These are phyloP conservation scores for Formicarius rufipectus DNA, from an alignment of 2,113 vertebrate genomes.

Conservation along the genomic window DNA sequence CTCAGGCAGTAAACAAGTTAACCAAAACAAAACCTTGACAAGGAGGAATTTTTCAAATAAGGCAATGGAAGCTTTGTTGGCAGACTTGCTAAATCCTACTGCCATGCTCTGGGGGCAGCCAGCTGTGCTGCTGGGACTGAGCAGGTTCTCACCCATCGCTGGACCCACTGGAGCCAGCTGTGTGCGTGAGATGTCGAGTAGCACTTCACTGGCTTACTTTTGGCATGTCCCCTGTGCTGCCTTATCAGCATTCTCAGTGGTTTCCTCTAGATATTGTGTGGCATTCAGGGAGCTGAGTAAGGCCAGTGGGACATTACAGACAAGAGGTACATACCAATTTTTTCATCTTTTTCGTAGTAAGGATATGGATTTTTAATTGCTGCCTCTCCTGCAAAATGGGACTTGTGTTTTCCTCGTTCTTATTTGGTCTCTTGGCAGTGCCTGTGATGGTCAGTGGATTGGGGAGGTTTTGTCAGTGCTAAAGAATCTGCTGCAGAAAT, in stretches of 20 bases:
- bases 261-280: conserved; percentile 41
- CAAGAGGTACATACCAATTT: not conserved
- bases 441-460: not conserved
- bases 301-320: not conserved
- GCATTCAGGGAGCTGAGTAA: not conserved
- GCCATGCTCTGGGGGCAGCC: not conserved
- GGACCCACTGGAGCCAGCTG: not conserved
- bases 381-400: not conserved
- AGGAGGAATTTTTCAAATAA: not conserved
- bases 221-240: conserved; percentile 13
- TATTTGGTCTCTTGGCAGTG: not conserved
- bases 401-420: conserved; percentile 5
- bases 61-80: not conserved
- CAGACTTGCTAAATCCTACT: not conserved
- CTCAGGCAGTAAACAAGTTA: not conserved
- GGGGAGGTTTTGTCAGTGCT: not conserved
- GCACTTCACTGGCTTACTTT: not conserved
- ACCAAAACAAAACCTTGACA: not conserved
- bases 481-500: not conserved
- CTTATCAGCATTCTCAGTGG: conserved; percentile 48
- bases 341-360: not conserved
- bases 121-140: not conserved
- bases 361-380: not conserved
- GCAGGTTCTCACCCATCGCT: not conserved
- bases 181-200: not conserved